These are phyloP conservation scores for Ophonus ardosiacus DNA, from an alignment of 2,888 invertebrate species.

Conservation along the genomic window DNA sequence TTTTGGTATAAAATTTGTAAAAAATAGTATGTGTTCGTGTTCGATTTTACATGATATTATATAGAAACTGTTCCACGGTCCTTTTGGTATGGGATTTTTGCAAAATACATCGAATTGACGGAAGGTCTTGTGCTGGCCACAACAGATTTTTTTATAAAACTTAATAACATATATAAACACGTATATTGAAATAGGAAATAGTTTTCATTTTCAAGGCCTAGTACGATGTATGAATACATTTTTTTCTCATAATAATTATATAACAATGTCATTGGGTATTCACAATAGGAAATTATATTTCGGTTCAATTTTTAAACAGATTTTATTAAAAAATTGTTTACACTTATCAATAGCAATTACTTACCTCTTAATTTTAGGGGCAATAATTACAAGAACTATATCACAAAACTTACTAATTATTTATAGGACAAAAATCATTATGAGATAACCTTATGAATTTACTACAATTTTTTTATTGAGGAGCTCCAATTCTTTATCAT, in stretches of 20 bases:
- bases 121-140: too few relatives aligned
- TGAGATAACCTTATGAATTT: neutral
- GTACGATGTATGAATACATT: neutral
- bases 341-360: neutral
- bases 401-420: neutral
- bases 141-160: neutral
- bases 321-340: neutral
- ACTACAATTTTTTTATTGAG: neutral
- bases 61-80: too few relatives aligned
- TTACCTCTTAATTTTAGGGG: neutral
- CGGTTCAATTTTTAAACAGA: neutral
- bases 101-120: too few relatives aligned
- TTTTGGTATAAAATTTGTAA: too few relatives aligned
- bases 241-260: neutral
- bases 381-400: neutral
- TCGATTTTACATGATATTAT: too few relatives aligned
- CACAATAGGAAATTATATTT: neutral
- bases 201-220: neutral
- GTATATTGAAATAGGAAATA: neutral
- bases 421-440: neutral
- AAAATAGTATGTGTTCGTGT: too few relatives aligned
- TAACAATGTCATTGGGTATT: neutral
- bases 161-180: neutral
- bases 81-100: too few relatives aligned
- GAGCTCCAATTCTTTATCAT: slow-evolving; percentile 7